Evolutionary conservation across 2,113 vertebrate genomes (phyloP), one percentile per base, ranked within the genome.

Genomic region (Archilochus colubris): DNA sequence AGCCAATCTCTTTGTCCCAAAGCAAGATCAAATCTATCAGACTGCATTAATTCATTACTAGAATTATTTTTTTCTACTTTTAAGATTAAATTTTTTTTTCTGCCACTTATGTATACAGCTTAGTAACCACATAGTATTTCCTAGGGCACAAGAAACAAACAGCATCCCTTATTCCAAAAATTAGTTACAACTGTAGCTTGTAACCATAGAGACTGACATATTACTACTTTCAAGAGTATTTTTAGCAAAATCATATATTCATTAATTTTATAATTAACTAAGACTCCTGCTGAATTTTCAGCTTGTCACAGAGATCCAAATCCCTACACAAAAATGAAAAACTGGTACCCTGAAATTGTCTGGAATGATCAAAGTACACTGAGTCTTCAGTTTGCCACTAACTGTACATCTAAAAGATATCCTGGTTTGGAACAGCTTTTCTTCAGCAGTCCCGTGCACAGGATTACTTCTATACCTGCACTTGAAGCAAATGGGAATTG

Each of bases 241-340:
- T 92, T 95, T 91, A 89, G 89, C 54, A 70, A 91, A 95, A 94
- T 78, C 17, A 58, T 74, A 64, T 79, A 88, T 75, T 90, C 80
- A 62, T 54, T 44, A 86, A 88, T 83, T 91, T 93, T 59, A 57
- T 73, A 88, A 88, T 86, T 72, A 94, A 61, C 68, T 93, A 94
- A 86, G 44, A 53, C 19, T 85, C 82, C 75, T 91, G 80, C 64
- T 69, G 63, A 82, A 82, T 91, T 92, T 89, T 88, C 68, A 86
- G 75, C 63, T 80, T 93, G 63, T 75, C 75, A 87, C 63, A 70
- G 86, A 91, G 62, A 66, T 86, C 73, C 57, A 58, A 43, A 90
- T 7, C 10, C 43, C 33, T 84, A 83, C 44, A 66, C 22, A 70
- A 70, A 89, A 87, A 90, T 91, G 72, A 81, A 81, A 79, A 44